Evolutionary conservation across 2,888 invertebrate species (phyloP).

Genomic region (Xanthia togata): DNA sequence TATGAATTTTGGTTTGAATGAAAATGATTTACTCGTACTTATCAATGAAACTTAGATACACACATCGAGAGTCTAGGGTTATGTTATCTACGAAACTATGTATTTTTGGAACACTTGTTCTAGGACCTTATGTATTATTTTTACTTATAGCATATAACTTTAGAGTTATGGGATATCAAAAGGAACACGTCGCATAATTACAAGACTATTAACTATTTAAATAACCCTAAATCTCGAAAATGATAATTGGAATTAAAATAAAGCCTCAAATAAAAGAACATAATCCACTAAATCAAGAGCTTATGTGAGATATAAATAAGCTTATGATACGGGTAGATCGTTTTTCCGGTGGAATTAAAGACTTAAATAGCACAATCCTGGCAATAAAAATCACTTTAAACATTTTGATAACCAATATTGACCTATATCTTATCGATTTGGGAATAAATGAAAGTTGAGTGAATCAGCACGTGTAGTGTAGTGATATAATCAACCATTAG

Average conservation of each 20-base stretch:
- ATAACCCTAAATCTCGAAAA: not conserved
- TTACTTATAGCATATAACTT: too few species aligned
- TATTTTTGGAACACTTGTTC: too few species aligned
- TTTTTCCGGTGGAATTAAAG: slow-evolving; percentile 22
- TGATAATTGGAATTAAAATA: slow-evolving; percentile 13
- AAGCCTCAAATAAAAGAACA: slow-evolving; percentile 2
- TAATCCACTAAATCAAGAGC: slow-evolving; percentile 15
- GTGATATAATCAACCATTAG: too few species aligned
- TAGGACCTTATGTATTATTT: too few species aligned
- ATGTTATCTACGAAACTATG: too few species aligned
- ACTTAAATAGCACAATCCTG: slow-evolving; percentile 9
- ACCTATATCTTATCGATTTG: not conserved
- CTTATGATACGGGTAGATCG: slow-evolving; percentile 21
- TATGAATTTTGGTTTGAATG: too few species aligned
- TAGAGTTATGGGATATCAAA: too few species aligned
- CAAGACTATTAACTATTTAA: not conserved
- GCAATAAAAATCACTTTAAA: slow-evolving; percentile 33
- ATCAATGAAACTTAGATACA: too few species aligned
- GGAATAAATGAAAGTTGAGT: not conserved
- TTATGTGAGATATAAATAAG: slow-evolving; percentile 26
- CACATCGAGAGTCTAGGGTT: too few species aligned
- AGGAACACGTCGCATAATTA: too few species aligned
- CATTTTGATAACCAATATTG: not conserved
- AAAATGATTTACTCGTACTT: too few species aligned
- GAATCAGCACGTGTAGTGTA: not conserved